Conservation (phyloP, 35 echinoderm and acorn worm species). For the Holothuria glaberrima region DNA sequence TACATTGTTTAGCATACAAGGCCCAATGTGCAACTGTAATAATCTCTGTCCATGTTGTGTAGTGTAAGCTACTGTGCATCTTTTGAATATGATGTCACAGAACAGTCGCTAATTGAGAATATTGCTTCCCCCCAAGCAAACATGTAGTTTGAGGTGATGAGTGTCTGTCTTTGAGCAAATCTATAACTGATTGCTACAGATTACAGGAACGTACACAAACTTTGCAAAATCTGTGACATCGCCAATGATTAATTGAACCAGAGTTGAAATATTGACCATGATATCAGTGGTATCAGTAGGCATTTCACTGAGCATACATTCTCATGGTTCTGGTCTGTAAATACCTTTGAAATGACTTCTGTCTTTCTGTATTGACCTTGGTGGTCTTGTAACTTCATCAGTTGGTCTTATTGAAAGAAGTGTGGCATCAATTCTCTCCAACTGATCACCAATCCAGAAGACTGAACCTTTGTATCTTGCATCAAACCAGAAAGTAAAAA, state of each 20-base stretch:
- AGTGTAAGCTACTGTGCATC: no score
- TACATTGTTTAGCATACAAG: no score
- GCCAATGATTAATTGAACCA: neutral
- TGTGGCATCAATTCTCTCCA: neutral
- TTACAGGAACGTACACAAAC: no score
- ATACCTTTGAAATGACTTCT: constrained; percentile 40
- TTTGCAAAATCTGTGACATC: neutral
- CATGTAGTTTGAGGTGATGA: neutral
- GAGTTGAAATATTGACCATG: neutral
- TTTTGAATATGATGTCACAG: no score
- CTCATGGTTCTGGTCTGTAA: neutral
- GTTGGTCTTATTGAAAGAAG: neutral
- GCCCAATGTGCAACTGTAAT: no score
- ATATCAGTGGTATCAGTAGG: neutral
- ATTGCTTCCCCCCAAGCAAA: neutral
- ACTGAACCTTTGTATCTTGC: neutral
- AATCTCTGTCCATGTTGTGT: no score
- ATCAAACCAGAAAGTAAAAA: constrained; percentile 44
- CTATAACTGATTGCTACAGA: no score
- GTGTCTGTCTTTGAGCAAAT: neutral
- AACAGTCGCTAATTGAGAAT: no score
- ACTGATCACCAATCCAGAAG: constrained; percentile 15
- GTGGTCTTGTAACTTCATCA: constrained; percentile 23
- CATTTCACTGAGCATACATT: neutral
- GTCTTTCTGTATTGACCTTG: constrained; percentile 17